phyloP scores from a whole-genome alignment of 2,888 invertebrate genomes.

The Sminthurinus aureus region DNA sequence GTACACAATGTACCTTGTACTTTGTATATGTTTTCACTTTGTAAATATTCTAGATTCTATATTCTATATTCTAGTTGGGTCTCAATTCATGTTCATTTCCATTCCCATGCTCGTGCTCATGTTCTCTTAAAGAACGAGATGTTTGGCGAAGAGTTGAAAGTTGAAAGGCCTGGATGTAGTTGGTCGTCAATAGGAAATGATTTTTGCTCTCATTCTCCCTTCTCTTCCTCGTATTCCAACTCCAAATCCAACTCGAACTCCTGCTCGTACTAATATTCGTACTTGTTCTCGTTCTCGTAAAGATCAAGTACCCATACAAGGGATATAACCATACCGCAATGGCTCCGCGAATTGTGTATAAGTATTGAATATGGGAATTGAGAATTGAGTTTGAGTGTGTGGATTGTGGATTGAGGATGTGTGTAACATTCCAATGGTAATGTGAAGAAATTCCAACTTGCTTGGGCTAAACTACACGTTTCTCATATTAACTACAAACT shows the following conservation, averaged over 20 bases:
- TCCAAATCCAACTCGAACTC: no score
- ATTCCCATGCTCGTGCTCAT: neutral
- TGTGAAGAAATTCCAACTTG: conserved; percentile 13
- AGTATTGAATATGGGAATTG: neutral
- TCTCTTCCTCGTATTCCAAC: neutral
- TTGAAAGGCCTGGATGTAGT: neutral
- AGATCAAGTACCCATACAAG: neutral
- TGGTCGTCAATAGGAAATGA: no score
- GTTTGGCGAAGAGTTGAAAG: neutral
- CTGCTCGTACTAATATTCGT: neutral
- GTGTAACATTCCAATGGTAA: neutral
- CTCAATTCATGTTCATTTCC: no score
- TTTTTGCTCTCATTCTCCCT: neutral
- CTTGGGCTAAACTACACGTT: neutral
- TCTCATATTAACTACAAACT: no score
- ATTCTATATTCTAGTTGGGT: no score
- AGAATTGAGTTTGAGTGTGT: no score
- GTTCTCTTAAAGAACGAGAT: neutral
- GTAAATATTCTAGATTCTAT: no score
- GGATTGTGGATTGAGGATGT: no score
- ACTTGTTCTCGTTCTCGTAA: neutral
- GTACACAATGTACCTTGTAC: no score
- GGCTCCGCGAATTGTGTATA: neutral
- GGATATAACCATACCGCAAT: neutral
- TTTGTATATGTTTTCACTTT: no score